Evolutionary conservation across 2,797 vertebrate genomes (phyloP), one percentile per base, ranked within the genome.

Genomic region (Gadopsis bispinosus): DNA sequence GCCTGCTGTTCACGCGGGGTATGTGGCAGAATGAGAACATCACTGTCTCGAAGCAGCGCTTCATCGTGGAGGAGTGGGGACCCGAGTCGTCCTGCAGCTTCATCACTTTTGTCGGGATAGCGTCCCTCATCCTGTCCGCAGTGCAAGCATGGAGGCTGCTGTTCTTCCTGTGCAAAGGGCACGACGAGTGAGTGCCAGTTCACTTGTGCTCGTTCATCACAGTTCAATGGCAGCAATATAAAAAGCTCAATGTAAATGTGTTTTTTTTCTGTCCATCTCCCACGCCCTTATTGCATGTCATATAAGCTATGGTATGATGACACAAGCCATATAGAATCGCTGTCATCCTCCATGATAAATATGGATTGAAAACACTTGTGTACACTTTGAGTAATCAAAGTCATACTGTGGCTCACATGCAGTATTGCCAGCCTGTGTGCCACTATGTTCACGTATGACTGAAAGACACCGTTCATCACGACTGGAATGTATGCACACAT

Each of bases 21-120:
- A 95, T 98, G 96, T 99, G 98, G 98, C 97, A 99, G 77, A 97
- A 97, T 66, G 97, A 97, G 94, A 99, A 99, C 96, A 96, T 98
- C 91, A 98, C 97, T 0, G 96, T 97, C 94, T 97, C 96, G 79
- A 95, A 96, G 91, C 96, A 97, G 94, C 96, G 97, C 89, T 99
- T 99, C 95, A 95, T 98, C 1, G 97, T 99, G 92, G 97, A 98
- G 91, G 97, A 98, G 92, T 99, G 98, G 98, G 98, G 97, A 75
- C 95, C 97, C 0, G 95, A 96, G 91, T 96, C 97, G 1, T 96
- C 97, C 91, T 99, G 98, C 95, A 97, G 96, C 93, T 99, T 98
- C 95, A 94, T 96, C 96, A 96, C 98, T 89, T 96, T 97, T 84
- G 96, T 97, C 69, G 94, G 96, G 73, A 95, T 98, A 80, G 96